Base-by-base conservation (phyloP, 2,888 invertebrate genomes). In the Temnothorax rugatulus region DNA sequence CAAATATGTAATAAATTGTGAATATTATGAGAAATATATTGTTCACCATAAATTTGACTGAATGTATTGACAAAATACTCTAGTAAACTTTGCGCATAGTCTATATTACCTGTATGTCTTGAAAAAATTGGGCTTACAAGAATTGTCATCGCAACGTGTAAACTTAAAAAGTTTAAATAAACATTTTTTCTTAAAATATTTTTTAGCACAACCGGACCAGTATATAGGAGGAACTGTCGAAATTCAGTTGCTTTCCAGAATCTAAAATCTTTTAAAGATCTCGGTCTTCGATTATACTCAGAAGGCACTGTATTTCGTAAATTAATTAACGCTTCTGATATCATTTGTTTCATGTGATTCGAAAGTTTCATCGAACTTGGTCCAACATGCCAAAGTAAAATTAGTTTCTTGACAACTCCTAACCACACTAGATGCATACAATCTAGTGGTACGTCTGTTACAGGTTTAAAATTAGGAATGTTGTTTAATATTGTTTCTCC, bases 1-100 rank as follows among this genome's bases (percentile, higher is more conserved):
- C 29, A 68, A 68, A 68, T 68, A 18, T 68, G 66, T 25, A 66
- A 66, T 47, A 41, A 66, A 66, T 66, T 66, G n/a, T 63, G 15
- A 21, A 64, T 7, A 64, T 64, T 64, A 44, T 64, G 29, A 64
- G 64, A 64, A 64, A 64, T 2, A 64, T 64, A 64, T 64, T 64
- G 21, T 21, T 64, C 15, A 38, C 63, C 25, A 63, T 64, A 64
- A 25, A 64, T 64, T 64, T 64, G 21, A 41, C 5, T 7, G 15
- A 64, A 44, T 64, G 29, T 64, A 41, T 41, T 41, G 0, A 64
- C 21, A 64, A 64, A 66, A 66, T 66, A 66, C 15, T 66, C 25
- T 66, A 66, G 0, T 66, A 64, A 41, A 64, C 66, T 66, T 63
- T 63, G 41, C 15, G 66, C 66, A 44, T 66, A 66, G 29, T 68